Base-by-base conservation (phyloP, 1,140 invertebrate genomes). In the Apis florea region DNA sequence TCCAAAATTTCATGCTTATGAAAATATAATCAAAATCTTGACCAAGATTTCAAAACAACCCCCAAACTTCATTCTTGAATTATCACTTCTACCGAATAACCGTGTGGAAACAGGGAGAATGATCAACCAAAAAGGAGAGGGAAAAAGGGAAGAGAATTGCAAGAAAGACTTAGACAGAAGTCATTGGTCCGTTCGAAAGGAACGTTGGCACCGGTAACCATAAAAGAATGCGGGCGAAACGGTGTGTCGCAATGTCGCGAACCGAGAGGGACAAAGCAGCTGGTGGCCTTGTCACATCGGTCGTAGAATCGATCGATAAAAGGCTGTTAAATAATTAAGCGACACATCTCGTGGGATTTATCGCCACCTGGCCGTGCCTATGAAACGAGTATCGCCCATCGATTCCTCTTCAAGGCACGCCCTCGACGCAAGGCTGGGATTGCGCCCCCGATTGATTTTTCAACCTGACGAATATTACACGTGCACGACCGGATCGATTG, bases 281-380 rank as follows among this genome's bases (percentile, higher is more conserved):
- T 56, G 73, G 63, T 81, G 77, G 72, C 89, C 88, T 90, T 90
- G 86, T 54, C 54, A 17, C 67, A 85, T 67, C 76, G 67, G 66
- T 74, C 78, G 15, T 70, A 47, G 1, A 19, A 72, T n/a, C 12
- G 73, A 82, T 89, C 88, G 81, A 89, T 87, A 82, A 67, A 78
- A 73, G 77, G 31, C 54, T 73, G 71, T 84, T 89, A 64, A 89
- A 90, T 89, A 90, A 89, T 85, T 82, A 84, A 90, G 67, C n/a
- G 64, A 8, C 79, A 51, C 81, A 89, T 90, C 82, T 87, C 82
- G 72, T 83, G 84, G 77, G 86, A 84, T 88, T 86, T 81, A 79
- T 74, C 51, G 59, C 58, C 86, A 88, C 64, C 85, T 84, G 86
- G 53, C 54, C 69, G 15, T 80, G 21, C 49, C 21, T 47, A n/a